phyloP scores from a whole-genome alignment of 2,797 vertebrate genomes.

The Etheostoma perlongum region DNA sequence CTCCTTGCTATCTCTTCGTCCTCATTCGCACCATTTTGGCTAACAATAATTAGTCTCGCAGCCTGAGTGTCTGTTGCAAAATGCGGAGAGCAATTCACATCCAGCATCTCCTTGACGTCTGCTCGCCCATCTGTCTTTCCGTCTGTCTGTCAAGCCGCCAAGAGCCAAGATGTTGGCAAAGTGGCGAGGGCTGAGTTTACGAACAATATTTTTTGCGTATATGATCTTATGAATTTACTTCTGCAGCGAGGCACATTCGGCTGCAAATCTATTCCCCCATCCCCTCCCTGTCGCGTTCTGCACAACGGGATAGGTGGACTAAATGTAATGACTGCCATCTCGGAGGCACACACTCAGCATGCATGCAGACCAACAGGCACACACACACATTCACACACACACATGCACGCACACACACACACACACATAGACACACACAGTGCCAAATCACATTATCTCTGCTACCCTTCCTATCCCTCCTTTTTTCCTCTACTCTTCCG shows the following conservation, averaged over 20 bases:
- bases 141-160: constrained; percentile 9
- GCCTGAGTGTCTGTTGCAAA: constrained; percentile 33
- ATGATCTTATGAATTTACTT: constrained; percentile 12
- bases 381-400: constrained; percentile 26
- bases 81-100: constrained; percentile 38
- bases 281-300: constrained; percentile 22
- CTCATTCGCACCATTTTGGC: constrained; percentile 42
- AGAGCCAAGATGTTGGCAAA: not conserved
- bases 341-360: constrained; percentile 32
- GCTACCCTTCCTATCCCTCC: constrained; percentile 42
- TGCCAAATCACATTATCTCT: constrained; percentile 61
- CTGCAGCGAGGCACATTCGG: constrained; percentile 24
- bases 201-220: not conserved
- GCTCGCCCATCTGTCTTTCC: constrained; percentile 28
- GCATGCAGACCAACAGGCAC: constrained; percentile 22
- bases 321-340: constrained; percentile 60
- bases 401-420: not conserved
- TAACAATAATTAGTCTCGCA: constrained; percentile 53
- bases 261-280: constrained; percentile 29
- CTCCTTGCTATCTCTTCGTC: constrained; percentile 36
- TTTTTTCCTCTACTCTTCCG: constrained; percentile 45
- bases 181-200: not conserved
- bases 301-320: constrained; percentile 41
- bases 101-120: constrained; percentile 35
- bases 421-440: constrained; percentile 18